Evolutionary conservation across 2,797 vertebrate genomes (phyloP).

Genomic region (Typhlichthys subterraneus): DNA sequence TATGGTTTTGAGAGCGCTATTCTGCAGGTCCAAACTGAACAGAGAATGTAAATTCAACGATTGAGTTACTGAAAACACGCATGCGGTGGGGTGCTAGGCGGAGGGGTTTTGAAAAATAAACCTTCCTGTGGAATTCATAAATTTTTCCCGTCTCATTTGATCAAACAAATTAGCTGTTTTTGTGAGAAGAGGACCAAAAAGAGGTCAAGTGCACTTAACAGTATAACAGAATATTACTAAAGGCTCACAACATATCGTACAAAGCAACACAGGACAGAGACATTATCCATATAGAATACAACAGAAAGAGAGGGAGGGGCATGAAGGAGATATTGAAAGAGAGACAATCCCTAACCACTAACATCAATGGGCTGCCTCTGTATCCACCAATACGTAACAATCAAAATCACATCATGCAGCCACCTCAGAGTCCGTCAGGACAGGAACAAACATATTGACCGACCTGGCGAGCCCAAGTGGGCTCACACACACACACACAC

Average conservation of each 20-base stretch:
- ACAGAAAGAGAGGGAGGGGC: slow-evolving; percentile 5
- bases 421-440: slow-evolving; percentile 43
- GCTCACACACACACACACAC: neutral
- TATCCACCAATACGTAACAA: slow-evolving; percentile 26
- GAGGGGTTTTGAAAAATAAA: slow-evolving; percentile 46
- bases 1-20: slow-evolving; percentile 26
- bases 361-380: slow-evolving; percentile 1
- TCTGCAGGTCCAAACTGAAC: slow-evolving; percentile 25
- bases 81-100: slow-evolving; percentile 13
- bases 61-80: slow-evolving; percentile 58
- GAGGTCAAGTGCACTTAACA: neutral
- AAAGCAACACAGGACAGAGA: neutral
- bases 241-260: slow-evolving; percentile 8
- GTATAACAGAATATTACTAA: slow-evolving; percentile 5
- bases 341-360: slow-evolving; percentile 15
- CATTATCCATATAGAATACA: neutral
- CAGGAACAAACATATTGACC: slow-evolving; percentile 25
- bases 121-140: slow-evolving; percentile 33
- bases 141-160: slow-evolving; percentile 43
- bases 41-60: slow-evolving; percentile 54
- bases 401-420: slow-evolving; percentile 26
- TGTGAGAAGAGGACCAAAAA: neutral
- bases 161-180: slow-evolving; percentile 39
- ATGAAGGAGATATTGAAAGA: neutral
- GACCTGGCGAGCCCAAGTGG: slow-evolving; percentile 37